phyloP scores from a whole-genome alignment of 2,113 vertebrate genomes.

The Gadus macrocephalus region DNA sequence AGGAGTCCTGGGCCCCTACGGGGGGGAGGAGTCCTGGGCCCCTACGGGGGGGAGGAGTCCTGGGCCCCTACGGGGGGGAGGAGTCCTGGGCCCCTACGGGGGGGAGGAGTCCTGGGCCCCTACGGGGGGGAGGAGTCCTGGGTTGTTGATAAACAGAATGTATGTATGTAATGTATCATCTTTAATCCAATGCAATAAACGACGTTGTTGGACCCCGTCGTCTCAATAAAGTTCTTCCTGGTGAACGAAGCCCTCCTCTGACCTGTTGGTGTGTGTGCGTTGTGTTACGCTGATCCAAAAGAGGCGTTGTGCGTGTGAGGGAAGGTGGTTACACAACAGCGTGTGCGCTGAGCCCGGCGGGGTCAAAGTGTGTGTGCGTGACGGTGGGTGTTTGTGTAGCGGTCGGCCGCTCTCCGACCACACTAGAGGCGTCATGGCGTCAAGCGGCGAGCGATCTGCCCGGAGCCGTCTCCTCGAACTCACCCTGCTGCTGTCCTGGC shows the following conservation, averaged over 20 bases:
- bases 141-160: not conserved
- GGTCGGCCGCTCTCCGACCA: slow-evolving; percentile 33
- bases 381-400: not conserved
- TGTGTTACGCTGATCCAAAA: not conserved
- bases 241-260: too few relatives aligned
- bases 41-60: not conserved
- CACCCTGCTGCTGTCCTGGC: slow-evolving; percentile 38
- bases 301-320: not conserved
- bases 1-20: not conserved
- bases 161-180: not conserved
- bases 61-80: not conserved
- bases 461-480: slow-evolving; percentile 21
- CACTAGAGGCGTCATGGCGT: not conserved
- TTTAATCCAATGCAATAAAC: too few relatives aligned
- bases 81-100: too few relatives aligned
- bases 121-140: not conserved
- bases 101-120: too few relatives aligned
- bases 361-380: not conserved
- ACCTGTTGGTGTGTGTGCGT: not conserved
- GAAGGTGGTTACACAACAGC: not conserved
- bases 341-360: not conserved
- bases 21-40: too few relatives aligned
- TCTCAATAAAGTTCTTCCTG: too few relatives aligned
- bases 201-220: too few relatives aligned
- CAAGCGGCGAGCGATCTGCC: not conserved